A percentile compares a stretch with the other conserved stretches of the same genome.
Conservation (phyloP, 1,140 invertebrate genomes). For the Popillia japonica region DNA sequence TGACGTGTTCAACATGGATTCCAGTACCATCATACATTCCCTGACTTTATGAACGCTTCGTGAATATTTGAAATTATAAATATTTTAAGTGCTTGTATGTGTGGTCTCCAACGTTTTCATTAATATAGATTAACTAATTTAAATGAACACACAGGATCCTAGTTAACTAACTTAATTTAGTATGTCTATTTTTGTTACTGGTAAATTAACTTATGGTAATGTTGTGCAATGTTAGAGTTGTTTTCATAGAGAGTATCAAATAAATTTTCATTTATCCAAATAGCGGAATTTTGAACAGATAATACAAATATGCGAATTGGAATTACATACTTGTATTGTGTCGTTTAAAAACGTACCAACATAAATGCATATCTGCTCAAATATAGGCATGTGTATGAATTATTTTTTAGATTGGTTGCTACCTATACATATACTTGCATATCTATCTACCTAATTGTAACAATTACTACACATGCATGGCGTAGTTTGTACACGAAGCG, state of each 20-base stretch:
- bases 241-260: neutral
- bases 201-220: neutral
- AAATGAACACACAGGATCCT: neutral
- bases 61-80: neutral
- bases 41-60: neutral
- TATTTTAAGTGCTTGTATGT: neutral
- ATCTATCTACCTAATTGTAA: too few species aligned
- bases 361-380: neutral
- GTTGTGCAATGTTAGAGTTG: too few species aligned
- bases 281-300: too few species aligned
- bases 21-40: neutral
- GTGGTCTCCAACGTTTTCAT: neutral
- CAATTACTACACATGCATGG: neutral
- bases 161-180: neutral
- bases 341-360: neutral
- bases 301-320: too few species aligned
- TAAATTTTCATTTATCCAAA: neutral
- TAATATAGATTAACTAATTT: conserved; percentile 28
- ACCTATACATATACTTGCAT: too few species aligned
- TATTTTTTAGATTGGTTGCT: too few species aligned
- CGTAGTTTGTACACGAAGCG: neutral
- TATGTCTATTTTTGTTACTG: neutral
- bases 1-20: neutral
- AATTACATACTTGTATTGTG: too few species aligned
- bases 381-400: neutral